Evolutionary conservation across 2,888 invertebrate genomes (phyloP).

Genomic region (Pterostichus niger): DNA sequence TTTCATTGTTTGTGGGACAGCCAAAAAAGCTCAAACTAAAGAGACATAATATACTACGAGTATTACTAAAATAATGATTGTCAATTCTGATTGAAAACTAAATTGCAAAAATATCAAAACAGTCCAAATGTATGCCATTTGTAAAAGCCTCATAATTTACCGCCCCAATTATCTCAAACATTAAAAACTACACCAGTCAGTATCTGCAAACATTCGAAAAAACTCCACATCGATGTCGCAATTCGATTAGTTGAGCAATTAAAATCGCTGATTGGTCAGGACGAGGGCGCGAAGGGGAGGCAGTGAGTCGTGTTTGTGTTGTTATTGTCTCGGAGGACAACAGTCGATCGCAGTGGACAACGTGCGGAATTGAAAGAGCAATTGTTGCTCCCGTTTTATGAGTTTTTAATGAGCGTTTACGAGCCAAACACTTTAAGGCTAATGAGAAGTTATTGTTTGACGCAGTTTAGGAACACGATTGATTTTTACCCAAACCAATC

Average conservation of each 20-base stretch:
- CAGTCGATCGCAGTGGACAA: background rate
- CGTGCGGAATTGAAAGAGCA: slow-evolving; percentile 17
- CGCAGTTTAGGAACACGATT: too few species aligned
- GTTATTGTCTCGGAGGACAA: slow-evolving; percentile 12
- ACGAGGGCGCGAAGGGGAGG: background rate
- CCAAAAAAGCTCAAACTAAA: too few species aligned
- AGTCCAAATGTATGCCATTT: background rate
- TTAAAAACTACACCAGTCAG: background rate
- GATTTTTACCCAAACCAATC: too few species aligned
- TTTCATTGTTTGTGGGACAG: too few species aligned
- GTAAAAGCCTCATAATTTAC: background rate
- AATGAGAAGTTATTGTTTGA: too few species aligned
- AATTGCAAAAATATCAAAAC: background rate
- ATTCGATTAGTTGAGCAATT: slow-evolving; percentile 45
- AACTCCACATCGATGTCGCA: background rate
- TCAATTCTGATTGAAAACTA: too few species aligned
- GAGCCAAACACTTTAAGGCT: too few species aligned
- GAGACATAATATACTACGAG: too few species aligned
- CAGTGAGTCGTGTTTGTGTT: slow-evolving; percentile 4
- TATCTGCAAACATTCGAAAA: background rate
- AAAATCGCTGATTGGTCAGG: slow-evolving; percentile 28
- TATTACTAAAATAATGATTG: too few species aligned
- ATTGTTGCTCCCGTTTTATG: slow-evolving; percentile 2
- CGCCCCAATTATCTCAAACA: background rate
- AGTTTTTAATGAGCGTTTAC: slow-evolving; percentile 1